Percentiles rank a stretch among this genome's conserved stretches.
These are phyloP conservation scores for Rutpela maculata DNA, from an alignment of 2,888 invertebrate genomes.

Conservation along the genomic window DNA sequence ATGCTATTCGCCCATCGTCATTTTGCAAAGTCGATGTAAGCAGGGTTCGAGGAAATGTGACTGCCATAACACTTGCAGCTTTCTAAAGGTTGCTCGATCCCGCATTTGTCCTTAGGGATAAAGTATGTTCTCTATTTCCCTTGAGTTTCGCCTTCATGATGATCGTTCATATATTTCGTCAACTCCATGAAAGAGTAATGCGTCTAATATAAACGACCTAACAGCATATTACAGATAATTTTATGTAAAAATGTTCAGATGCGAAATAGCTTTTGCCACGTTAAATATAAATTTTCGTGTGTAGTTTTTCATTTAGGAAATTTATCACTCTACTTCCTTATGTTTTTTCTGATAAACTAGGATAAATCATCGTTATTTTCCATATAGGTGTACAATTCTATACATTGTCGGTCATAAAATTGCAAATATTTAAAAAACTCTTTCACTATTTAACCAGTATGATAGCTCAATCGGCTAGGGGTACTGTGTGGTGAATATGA, in stretches of 20 bases:
- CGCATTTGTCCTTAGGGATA: constrained; percentile 32
- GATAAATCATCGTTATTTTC: too few species aligned
- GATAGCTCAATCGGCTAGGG: too few species aligned
- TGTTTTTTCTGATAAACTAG: too few species aligned
- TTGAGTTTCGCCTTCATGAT: constrained; percentile 30
- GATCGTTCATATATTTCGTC: constrained; percentile 35
- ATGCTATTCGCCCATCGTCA: constrained; percentile 31
- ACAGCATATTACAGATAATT: constrained; percentile 19
- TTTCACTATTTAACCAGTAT: too few species aligned
- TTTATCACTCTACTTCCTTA: too few species aligned
- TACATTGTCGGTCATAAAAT: too few species aligned
- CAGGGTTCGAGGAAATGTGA: constrained; percentile 29
- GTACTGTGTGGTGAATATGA: too few species aligned
- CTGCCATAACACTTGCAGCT: constrained; percentile 25
- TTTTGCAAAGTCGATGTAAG: constrained; percentile 35
- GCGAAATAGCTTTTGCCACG: constrained; percentile 9
- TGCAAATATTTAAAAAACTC: too few species aligned
- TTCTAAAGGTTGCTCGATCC: constrained; percentile 32
- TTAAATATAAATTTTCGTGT: constrained; percentile 5
- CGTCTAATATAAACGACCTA: constrained; percentile 19
- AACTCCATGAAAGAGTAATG: constrained; percentile 24
- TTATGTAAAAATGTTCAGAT: constrained; percentile 5
- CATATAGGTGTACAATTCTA: too few species aligned
- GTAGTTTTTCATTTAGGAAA: too few species aligned
- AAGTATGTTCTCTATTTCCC: constrained; percentile 24